Percentiles rank a stretch among this genome's conserved stretches.
phyloP scores from a whole-genome alignment of 1,140 invertebrate species.

The Bombus impatiens region DNA sequence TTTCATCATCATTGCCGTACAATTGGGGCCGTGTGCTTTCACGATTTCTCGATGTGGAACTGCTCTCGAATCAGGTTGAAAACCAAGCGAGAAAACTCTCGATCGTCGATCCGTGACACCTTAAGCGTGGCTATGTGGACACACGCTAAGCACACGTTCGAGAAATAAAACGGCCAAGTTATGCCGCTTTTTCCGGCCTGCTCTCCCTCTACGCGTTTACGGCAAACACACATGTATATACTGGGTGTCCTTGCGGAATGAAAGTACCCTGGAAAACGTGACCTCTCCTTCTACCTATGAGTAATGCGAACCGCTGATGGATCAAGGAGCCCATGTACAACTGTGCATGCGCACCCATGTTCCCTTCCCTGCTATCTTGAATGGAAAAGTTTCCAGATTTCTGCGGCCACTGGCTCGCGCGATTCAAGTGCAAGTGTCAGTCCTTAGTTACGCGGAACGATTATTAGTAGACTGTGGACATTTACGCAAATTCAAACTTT shows the following conservation, averaged over 20 bases:
- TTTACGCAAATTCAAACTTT: no score
- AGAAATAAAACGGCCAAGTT: conserved; percentile 65
- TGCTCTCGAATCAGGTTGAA: conserved; percentile 61
- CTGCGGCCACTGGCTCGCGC: not conserved
- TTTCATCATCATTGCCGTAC: not conserved
- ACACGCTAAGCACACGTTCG: conserved; percentile 23
- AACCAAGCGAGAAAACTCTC: conserved; percentile 49
- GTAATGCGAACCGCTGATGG: conserved; percentile 39
- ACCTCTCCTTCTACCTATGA: conserved; percentile 73
- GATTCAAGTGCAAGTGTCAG: not conserved
- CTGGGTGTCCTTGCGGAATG: conserved; percentile 81
- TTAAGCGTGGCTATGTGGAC: conserved; percentile 44
- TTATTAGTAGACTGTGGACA: no score
- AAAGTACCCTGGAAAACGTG: conserved; percentile 81
- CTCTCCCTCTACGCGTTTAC: conserved; percentile 44
- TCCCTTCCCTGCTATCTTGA: conserved; percentile 10
- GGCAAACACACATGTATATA: conserved; percentile 49
- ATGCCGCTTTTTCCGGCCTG: conserved; percentile 68
- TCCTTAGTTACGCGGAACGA: not conserved
- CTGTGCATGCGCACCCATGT: not conserved
- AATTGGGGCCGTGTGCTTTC: conserved; percentile 45
- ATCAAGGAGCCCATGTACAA: not conserved
- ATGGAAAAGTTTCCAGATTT: conserved; percentile 9
- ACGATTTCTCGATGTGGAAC: conserved; percentile 63
- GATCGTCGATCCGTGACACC: conserved; percentile 61